These are phyloP conservation scores for Callinectes sapidus DNA, from an alignment of 2,888 invertebrate genomes.

Conservation along the genomic window DNA sequence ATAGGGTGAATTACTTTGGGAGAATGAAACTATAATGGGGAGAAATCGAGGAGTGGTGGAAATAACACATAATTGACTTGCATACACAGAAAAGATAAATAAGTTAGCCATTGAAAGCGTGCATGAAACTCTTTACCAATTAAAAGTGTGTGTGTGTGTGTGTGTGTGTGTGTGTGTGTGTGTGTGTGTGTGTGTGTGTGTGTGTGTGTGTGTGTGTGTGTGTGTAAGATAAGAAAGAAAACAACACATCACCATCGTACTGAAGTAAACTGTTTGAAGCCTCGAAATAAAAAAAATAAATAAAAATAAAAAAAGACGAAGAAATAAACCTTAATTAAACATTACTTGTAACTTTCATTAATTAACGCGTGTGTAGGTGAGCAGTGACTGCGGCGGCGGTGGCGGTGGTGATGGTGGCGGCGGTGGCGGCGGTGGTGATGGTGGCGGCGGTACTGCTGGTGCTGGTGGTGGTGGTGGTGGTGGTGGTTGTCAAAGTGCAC, in stretches of 20 bases:
- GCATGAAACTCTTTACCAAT: background rate
- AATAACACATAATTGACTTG: background rate
- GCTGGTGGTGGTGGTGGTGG: too few species aligned
- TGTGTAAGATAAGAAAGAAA: background rate
- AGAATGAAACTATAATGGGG: too few species aligned
- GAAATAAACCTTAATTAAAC: background rate
- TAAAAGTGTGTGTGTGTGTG: too few species aligned
- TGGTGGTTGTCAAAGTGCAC: too few species aligned
- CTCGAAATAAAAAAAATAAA: background rate
- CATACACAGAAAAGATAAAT: background rate
- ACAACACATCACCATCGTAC: background rate
- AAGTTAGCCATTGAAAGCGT: background rate
- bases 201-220: constrained; percentile 34
- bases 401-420: too few species aligned
- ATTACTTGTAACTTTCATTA: too few species aligned
- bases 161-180: constrained; percentile 8
- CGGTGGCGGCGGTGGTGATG: too few species aligned
- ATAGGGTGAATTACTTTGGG: too few species aligned
- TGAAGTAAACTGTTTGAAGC: background rate
- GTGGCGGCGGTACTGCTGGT: too few species aligned
- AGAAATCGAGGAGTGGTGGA: too few species aligned
- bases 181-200: constrained; percentile 38
- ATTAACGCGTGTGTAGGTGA: background rate
- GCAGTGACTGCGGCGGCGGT: too few species aligned
- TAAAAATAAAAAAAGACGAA: background rate